Evolutionary conservation across 2,113 vertebrate genomes (phyloP).

Genomic region (Channa maculata): DNA sequence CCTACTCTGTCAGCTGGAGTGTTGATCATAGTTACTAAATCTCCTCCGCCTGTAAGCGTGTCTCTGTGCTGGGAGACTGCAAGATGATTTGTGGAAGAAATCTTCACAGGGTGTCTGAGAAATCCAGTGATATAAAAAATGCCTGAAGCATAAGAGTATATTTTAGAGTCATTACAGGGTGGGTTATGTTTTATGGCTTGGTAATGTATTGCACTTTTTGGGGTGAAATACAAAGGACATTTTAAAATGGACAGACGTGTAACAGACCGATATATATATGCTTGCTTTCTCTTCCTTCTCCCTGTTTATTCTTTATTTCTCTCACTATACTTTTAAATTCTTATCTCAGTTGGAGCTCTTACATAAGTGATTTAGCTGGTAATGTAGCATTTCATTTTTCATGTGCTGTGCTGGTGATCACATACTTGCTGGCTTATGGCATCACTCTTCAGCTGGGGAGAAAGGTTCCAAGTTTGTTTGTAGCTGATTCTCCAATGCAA

Average conservation of each 20-base stretch:
- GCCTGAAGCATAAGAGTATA: conserved; percentile 9
- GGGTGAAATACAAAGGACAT: conserved; percentile 14
- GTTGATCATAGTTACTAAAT: conserved; percentile 58
- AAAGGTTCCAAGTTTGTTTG: not conserved
- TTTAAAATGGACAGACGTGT: conserved; percentile 10
- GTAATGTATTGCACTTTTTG: conserved; percentile 22
- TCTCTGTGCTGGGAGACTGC: conserved; percentile 29
- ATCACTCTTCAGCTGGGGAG: conserved; percentile 31
- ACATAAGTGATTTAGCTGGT: conserved; percentile 68
- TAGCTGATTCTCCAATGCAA: not conserved
- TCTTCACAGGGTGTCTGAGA: conserved; percentile 36
- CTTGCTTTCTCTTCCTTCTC: not conserved
- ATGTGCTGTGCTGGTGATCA: conserved; percentile 58
- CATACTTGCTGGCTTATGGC: conserved; percentile 52
- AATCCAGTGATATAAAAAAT: conserved; percentile 22
- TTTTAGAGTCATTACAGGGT: conserved; percentile 31
- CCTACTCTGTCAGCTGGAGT: conserved; percentile 40
- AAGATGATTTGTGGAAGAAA: conserved; percentile 45
- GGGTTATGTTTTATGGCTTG: conserved; percentile 24
- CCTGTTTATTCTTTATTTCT: conserved; percentile 39
- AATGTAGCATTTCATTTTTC: conserved; percentile 65
- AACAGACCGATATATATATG: conserved; percentile 1
- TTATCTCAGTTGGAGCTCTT: conserved; percentile 49
- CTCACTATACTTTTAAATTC: conserved; percentile 50
- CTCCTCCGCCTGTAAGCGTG: conserved; percentile 25